Conservation (phyloP, 1,140 invertebrate genomes). For the Achroia grisella region DNA sequence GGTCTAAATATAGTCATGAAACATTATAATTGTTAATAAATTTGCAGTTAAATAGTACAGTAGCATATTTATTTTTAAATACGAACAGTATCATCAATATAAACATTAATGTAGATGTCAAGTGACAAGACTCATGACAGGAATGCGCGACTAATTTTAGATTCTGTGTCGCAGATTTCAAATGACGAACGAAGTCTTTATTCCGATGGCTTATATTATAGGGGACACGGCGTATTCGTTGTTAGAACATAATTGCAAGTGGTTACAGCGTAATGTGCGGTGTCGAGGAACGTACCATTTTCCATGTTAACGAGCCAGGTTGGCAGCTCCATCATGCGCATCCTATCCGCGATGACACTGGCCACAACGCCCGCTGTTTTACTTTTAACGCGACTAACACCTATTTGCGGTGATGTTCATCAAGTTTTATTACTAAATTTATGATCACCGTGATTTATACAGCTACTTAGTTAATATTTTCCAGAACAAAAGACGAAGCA, state of each 20-base stretch:
- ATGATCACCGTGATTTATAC: slow-evolving; percentile 20
- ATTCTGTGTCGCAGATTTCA: too few species aligned
- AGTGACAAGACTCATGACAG: too few species aligned
- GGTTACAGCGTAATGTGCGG: slow-evolving; percentile 37
- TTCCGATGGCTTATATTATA: too few species aligned
- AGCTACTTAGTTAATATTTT: slow-evolving; percentile 25
- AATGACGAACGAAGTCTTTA: too few species aligned
- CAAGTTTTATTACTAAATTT: slow-evolving; percentile 35
- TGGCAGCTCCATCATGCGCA: slow-evolving; percentile 21
- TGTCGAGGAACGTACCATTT: slow-evolving; percentile 37
- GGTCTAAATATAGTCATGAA: too few species aligned
- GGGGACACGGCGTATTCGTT: too few species aligned
- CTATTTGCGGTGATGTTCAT: slow-evolving; percentile 43
- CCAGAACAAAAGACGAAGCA: slow-evolving; percentile 8
- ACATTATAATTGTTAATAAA: too few species aligned
- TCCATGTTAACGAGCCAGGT: slow-evolving; percentile 38
- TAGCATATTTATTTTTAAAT: too few species aligned
- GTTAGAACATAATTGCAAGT: slow-evolving; percentile 24
- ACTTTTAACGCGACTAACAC: slow-evolving; percentile 33
- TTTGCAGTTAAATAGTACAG: too few species aligned
- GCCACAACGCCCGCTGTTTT: slow-evolving; percentile 33
- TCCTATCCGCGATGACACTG: slow-evolving; percentile 5
- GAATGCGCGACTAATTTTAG: too few species aligned
- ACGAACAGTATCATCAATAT: too few species aligned
- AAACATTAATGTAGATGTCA: too few species aligned